Evolutionary conservation across 2,113 vertebrate genomes (phyloP), one percentile per base, ranked within the genome.

Genomic region (Hemicordylus capensis): DNA sequence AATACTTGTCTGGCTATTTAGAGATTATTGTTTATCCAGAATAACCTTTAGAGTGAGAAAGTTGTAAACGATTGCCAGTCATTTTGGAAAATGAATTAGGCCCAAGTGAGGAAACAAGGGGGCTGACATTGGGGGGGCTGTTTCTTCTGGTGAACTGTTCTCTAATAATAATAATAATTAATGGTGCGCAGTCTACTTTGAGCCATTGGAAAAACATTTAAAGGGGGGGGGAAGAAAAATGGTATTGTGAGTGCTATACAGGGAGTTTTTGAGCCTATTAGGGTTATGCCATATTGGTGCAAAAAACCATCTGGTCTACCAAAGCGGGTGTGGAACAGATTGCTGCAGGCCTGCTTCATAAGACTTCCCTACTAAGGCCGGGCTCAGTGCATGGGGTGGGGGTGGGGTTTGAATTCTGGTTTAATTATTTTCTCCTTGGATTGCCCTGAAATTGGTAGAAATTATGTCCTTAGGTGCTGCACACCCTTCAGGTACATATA

Each of bases 31-130:
- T 70, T 72, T 72, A 81, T 81, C 46, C 51, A 58, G 14, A 76
- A 76, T 76, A 76, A 56, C 59, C 66, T 81, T 72, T 81, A 42
- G 15, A 72, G 46, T 42, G 66, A 51, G 14, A 81, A 72, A 81
- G 34, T 37, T 58, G 24, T 31, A 58, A 81, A 59, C 42, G 17
- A 72, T 73, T 73, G 22, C 39, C 19, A 73, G 24, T 58, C 56
- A 48, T 34, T n/a, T 64, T 80, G 42, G 28, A 64, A 83, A 83
- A 73, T 37, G 54, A 56, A 76, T 73, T 58, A 61, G 56, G 2
- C 20, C 69, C 69, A 61, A 31, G 37, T 73, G 67, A 83, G 37
- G 19, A 56, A 61, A 34, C 69, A 83, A 83, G 34, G 51, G 39
- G 34, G 67, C 67, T 69, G 67, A 69, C 67, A 69, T 69, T 69